Conservation (phyloP, 2,113 vertebrate species). For the Phainopepla nitens region DNA sequence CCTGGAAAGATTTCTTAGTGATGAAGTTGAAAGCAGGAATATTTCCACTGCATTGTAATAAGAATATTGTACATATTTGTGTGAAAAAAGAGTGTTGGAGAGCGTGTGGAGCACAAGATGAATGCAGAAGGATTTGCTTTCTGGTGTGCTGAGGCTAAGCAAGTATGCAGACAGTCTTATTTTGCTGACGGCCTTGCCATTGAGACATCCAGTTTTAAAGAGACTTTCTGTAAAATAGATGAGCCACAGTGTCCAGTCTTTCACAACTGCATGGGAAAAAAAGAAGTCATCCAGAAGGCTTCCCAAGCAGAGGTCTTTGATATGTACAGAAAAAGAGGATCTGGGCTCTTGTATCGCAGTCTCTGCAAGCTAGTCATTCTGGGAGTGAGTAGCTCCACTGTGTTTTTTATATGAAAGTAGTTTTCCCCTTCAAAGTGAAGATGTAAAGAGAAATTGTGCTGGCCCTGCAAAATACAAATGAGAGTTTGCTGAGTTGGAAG, state of each 20-base stretch:
- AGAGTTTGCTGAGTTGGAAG: not conserved
- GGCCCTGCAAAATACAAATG: not conserved
- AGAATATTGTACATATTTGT: not conserved
- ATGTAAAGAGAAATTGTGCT: not conserved
- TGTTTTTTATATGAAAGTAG: not conserved
- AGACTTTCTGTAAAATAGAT: not conserved
- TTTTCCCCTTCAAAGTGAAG: not conserved
- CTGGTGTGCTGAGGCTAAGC: not conserved
- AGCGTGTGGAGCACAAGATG: not conserved
- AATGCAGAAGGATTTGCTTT: constrained; percentile 1
- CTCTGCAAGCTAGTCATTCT: not conserved
- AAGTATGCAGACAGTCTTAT: not conserved
- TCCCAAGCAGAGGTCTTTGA: not conserved
- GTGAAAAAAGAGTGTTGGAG: not conserved
- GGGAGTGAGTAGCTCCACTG: accelerated
- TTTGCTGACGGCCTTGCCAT: not conserved
- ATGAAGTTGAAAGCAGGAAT: constrained; percentile 10
- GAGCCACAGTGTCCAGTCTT: not conserved
- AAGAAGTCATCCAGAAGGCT: not conserved
- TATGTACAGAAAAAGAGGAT: not conserved
- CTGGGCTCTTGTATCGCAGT: not conserved
- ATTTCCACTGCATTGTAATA: constrained; percentile 21
- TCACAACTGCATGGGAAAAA: not conserved
- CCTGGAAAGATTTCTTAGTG: not conserved
- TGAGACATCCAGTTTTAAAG: not conserved